Percentiles rank a stretch among this genome's conserved stretches.
Evolutionary conservation across 2,113 vertebrate species (phyloP).

Genomic region (Sapayoa aenigma): DNA sequence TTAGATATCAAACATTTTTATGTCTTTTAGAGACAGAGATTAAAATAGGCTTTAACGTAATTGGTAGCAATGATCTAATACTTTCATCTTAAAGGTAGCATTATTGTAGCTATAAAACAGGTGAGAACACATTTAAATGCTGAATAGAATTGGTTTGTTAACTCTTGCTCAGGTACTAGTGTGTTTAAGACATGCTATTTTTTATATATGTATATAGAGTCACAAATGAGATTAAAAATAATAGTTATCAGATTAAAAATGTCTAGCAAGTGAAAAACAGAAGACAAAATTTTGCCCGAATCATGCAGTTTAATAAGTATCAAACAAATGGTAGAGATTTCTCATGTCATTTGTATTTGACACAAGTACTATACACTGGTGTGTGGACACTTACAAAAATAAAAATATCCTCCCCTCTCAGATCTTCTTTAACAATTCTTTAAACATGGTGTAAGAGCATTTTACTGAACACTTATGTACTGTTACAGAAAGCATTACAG

Average conservation of each 20-base stretch:
- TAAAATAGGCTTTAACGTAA: constrained; percentile 43
- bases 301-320: not conserved
- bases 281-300: not conserved
- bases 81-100: constrained; percentile 21
- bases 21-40: constrained; percentile 19
- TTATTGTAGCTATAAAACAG: constrained; percentile 34
- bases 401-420: not conserved
- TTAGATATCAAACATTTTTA: constrained; percentile 44
- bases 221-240: constrained; percentile 5
- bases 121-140: not conserved
- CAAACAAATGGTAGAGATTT: not conserved
- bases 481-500: not conserved
- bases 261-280: constrained; percentile 10
- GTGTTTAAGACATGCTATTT: not conserved
- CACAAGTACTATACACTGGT: not conserved
- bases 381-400: not conserved
- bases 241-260: not conserved
- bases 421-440: not conserved
- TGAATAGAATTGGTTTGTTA: not conserved
- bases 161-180: not conserved
- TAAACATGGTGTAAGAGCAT: not conserved
- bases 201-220: not conserved
- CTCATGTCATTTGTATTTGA: not conserved
- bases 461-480: not conserved
- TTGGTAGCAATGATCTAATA: constrained; percentile 34